Conservation (phyloP, 1,140 invertebrate species). For the Onthophagus taurus region DNA sequence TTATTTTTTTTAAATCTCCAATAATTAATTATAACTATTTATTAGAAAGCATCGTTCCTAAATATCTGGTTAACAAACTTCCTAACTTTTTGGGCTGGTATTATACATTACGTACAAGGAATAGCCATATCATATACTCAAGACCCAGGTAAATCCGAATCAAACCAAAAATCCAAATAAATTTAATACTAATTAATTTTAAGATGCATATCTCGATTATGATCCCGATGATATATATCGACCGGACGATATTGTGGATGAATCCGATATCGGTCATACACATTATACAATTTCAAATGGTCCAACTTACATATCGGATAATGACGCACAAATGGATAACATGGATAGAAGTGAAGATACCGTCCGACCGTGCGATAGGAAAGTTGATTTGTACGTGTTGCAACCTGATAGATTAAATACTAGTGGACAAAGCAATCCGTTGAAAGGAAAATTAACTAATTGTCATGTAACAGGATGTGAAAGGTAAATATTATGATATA, state of each 20-base stretch:
- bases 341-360: conserved; percentile 37
- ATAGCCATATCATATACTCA: conserved; percentile 30
- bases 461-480: conserved; percentile 83
- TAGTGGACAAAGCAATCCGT: conserved; percentile 61
- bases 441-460: conserved; percentile 84
- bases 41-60: too few relatives aligned
- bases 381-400: conserved; percentile 76
- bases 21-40: too few relatives aligned
- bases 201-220: conserved; percentile 35
- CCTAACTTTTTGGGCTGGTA: conserved; percentile 20
- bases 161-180: not conserved
- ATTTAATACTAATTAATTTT: not conserved
- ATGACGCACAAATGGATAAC: conserved; percentile 38
- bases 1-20: too few relatives aligned
- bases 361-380: conserved; percentile 71
- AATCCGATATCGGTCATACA: conserved; percentile 26
- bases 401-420: conserved; percentile 72
- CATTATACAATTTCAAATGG: conserved; percentile 27
- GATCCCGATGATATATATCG: too few relatives aligned
- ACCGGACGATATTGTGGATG: conserved; percentile 30
- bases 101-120: conserved; percentile 24
- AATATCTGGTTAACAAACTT: conserved; percentile 22
- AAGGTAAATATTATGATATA: conserved; percentile 48
- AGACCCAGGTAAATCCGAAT: conserved; percentile 28
- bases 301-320: conserved; percentile 29